Percentiles rank a stretch among this genome's conserved stretches.
These are phyloP conservation scores for Scaptomyza hsui DNA, from an alignment of 1,140 invertebrate species.

Conservation along the genomic window DNA sequence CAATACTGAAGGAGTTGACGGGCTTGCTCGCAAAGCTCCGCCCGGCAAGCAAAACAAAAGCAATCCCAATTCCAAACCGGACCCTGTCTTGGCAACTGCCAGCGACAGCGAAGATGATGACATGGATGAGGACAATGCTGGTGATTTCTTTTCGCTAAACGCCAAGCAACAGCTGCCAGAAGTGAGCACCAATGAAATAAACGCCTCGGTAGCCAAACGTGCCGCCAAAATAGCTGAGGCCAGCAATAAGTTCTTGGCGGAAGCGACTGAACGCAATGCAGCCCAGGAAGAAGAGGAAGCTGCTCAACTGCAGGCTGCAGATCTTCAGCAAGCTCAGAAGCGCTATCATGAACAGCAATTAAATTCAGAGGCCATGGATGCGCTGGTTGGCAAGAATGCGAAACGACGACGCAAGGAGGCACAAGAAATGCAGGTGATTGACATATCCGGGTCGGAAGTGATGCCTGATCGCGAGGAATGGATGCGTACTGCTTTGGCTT, in stretches of 20 bases:
- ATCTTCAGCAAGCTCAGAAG: conserved; percentile 48
- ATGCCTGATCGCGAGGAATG: conserved; percentile 91
- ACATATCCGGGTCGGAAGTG: conserved; percentile 93
- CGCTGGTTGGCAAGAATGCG: conserved; percentile 73
- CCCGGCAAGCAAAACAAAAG: conserved; percentile 30
- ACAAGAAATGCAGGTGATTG: conserved; percentile 88
- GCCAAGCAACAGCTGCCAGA: conserved; percentile 71
- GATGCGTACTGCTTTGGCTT: conserved; percentile 92
- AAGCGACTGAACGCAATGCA: conserved; percentile 28
- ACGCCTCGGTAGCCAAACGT: conserved; percentile 72
- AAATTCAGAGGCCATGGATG: conserved; percentile 69
- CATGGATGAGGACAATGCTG: conserved; percentile 63
- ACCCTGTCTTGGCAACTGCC: conserved; percentile 56
- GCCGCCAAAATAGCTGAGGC: conserved; percentile 71
- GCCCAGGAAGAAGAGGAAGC: conserved; percentile 31
- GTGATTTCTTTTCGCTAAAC: conserved; percentile 86
- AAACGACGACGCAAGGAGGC: conserved; percentile 84
- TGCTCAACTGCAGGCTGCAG: conserved; percentile 30
- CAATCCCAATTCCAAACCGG: conserved; percentile 1
- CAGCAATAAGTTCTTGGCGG: conserved; percentile 54
- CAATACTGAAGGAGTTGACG: conserved; percentile 73
- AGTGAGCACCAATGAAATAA: conserved; percentile 76
- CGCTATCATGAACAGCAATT: conserved; percentile 65
- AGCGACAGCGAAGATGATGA: conserved; percentile 83
- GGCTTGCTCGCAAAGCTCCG: conserved; percentile 8